Base-by-base conservation (phyloP, 2,797 vertebrate genomes). In the Brachyalestes nurse region DNA sequence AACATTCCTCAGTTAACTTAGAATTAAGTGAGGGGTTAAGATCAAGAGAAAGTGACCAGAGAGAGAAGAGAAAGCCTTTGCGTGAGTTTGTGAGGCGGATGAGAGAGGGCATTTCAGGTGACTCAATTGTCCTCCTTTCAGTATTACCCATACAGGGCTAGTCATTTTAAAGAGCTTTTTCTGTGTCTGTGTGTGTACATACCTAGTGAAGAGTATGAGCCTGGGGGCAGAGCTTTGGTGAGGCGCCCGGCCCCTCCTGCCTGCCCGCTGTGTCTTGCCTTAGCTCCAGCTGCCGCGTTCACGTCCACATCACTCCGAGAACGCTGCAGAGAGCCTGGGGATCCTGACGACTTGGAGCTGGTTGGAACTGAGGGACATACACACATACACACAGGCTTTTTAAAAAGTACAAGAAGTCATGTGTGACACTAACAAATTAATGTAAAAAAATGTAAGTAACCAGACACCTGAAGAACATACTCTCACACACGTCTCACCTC, bases 231-330 rank as follows among this genome's bases (percentile, higher is more conserved):
- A 42, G 92, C 92, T 0, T 95, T 82, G 0, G 91, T 92, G n/a
- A 95, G 87, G n/a, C 96, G 94, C 23, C 95, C 94, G 0, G 93
- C 83, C 25, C 89, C 93, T 67, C 91, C 86, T 1, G 93, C 7
- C 89, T 96, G 95, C 2, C 95, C 95, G 0, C 94, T 84, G 2
- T 96, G 95, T 75, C 97, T 96, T 0, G 95, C 95, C 90, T 98
- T 99, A 19, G 97, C 97, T 0, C 96, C 96, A 0, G 97, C 95
- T 0, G 97, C 97, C 23, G 97, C 97, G 0, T 98, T 98, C 58
- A 99, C 97, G 0, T 99, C 97, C 2, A 99, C 97, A 81, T 99
- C 97, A 0, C 97, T 99, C 86, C 97, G 96, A 74, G 97, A 99
- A 12, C 97, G 96, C 85, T 98, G 97, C 87, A 99, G 93, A 69